Evolutionary conservation across 2,797 vertebrate genomes (phyloP), one percentile per base, ranked within the genome.

Genomic region (Mionectes olivaceus): DNA sequence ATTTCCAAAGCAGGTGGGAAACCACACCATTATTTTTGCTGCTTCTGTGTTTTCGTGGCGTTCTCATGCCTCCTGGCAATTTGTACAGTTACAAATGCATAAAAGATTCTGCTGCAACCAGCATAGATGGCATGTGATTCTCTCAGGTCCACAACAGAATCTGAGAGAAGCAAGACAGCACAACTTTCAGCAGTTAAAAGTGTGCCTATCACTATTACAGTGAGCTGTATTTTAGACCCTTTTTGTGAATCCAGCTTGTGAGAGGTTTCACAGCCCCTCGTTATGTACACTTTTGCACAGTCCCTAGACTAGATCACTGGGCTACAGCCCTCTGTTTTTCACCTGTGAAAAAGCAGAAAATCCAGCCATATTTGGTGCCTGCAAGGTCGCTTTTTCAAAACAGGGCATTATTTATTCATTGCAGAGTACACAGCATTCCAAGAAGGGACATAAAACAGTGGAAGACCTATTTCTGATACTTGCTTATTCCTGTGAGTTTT

Each of bases 401-500:
- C 37, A 78, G 27, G 47, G 3, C 73, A 91, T 96, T 91, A 93
- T 86, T 91, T 96, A 95, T 96, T 96, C 65, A 92, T 92, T 89
- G 61, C 65, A 81, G 57, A 69, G 50, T 69, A 87, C 55, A 60
- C 19, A 89, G 50, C 43, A 75, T 69, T 87, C 52, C 52, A 59
- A 92, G 59, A 91, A 75, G 37, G 30, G 24, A 91, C 55, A 88
- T 44, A 61, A 88, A 92, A 73, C 44, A 89, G 30, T 28, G 37
- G 37, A 93, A 91, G 50, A 81, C 55, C 57, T 81, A 6, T 71
- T 92, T 94, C 61, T 92, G 75, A 89, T 61, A 65, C 71, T 67
- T 87, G 16, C 27, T 92, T 86, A 71, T 78, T 86, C 61, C 80
- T 87, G 43, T 57, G 75, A 92, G 75, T 56, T 95, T 90, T 90